Evolutionary conservation across 92 coral and sea anemone genomes (phyloP).

Genomic region (Desmophyllum pertusum): DNA sequence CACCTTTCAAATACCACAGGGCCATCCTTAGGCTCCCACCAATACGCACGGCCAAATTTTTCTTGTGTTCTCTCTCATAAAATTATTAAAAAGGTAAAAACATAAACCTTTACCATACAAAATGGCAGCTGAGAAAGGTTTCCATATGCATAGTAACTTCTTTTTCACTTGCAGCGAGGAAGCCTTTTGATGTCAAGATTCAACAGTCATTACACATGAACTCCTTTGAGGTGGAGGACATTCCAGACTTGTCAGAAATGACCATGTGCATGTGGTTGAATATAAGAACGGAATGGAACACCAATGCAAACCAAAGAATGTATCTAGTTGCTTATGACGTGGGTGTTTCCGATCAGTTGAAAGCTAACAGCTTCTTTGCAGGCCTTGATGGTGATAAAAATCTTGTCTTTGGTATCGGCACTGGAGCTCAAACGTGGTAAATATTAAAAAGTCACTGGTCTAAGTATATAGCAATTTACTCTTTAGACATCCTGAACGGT

Average conservation of each 20-base stretch:
- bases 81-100: no score
- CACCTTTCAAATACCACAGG: no score
- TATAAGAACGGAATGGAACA: background rate
- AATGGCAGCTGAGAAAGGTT: no score
- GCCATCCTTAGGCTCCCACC: no score
- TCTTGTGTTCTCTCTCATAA: no score
- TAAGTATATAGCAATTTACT: no score
- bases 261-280: conserved; percentile 1
- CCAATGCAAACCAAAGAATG: background rate
- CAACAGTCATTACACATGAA: background rate
- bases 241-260: conserved; percentile 7
- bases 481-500: no score
- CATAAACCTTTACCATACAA: no score
- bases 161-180: background rate
- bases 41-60: no score
- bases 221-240: background rate
- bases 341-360: background rate
- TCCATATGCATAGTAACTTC: no score
- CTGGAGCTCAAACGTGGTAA: background rate
- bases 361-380: background rate
- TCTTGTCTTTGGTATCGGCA: background rate
- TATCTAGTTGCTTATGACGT: background rate
- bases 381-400: background rate
- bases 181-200: background rate
- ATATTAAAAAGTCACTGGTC: background rate